phyloP scores from a whole-genome alignment of 2,888 invertebrate species.

The Drosophila formosana region DNA sequence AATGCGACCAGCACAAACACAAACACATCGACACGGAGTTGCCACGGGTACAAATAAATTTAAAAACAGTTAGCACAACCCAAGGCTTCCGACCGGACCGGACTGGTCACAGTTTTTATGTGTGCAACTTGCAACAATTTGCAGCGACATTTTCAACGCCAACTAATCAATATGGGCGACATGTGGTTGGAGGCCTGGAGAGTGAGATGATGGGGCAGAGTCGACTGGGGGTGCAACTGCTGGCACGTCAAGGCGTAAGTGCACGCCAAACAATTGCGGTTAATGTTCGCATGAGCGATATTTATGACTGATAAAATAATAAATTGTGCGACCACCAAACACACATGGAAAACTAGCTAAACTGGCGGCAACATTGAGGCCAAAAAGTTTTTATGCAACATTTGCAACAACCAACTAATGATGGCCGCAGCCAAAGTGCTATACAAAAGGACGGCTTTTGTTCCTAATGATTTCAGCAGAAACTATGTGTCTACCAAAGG shows the following conservation, averaged over 20 bases:
- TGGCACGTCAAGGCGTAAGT: slow-evolving; percentile 59
- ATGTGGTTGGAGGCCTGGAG: slow-evolving; percentile 35
- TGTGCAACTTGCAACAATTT: slow-evolving; percentile 70
- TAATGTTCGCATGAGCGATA: slow-evolving; percentile 76
- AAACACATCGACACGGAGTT: slow-evolving; percentile 19
- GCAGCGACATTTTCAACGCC: slow-evolving; percentile 74
- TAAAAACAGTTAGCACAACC: slow-evolving; percentile 39
- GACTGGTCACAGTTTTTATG: slow-evolving; percentile 45
- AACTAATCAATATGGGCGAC: slow-evolving; percentile 78
- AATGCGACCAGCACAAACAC: slow-evolving; percentile 37
- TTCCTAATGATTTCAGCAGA: neutral
- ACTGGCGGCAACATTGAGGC: slow-evolving; percentile 16
- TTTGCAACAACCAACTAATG: slow-evolving; percentile 26
- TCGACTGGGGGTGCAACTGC: slow-evolving; percentile 13
- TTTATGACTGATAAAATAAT: slow-evolving; percentile 79
- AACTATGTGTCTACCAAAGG: neutral
- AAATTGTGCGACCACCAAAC: slow-evolving; percentile 46
- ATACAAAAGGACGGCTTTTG: neutral
- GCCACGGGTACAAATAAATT: slow-evolving; percentile 43
- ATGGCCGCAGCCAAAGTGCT: slow-evolving; percentile 9
- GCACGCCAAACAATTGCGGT: slow-evolving; percentile 77
- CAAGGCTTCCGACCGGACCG: neutral
- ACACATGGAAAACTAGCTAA: slow-evolving; percentile 5
- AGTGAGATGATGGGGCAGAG: neutral
- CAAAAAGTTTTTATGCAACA: slow-evolving; percentile 29